Evolutionary conservation across 2,888 invertebrate species (phyloP).

Genomic region (Harpalus rufipes): DNA sequence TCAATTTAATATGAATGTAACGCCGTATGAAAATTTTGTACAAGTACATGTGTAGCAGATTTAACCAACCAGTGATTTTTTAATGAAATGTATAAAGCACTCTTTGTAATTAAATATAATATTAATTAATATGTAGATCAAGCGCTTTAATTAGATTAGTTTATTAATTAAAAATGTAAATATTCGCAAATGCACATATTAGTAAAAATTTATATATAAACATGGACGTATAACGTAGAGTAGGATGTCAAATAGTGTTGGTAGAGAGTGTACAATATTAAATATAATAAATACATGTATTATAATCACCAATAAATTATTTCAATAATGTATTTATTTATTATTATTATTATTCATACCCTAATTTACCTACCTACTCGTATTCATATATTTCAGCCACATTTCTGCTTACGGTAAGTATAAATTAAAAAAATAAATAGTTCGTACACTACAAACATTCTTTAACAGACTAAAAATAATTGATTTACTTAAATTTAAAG

Average conservation of each 20-base stretch:
- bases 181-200: constrained; percentile 55
- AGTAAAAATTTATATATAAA: constrained; percentile 60
- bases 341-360: background rate
- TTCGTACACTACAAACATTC: no score
- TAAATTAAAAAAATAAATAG: no score
- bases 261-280: constrained; percentile 55
- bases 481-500: no score
- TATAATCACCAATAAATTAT: constrained; percentile 64
- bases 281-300: constrained; percentile 56
- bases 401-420: background rate
- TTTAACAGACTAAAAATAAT: no score
- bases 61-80: constrained; percentile 17
- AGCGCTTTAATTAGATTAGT: constrained; percentile 63
- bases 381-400: no score
- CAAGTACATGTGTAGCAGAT: constrained; percentile 2
- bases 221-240: constrained; percentile 39
- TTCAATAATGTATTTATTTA: constrained; percentile 30
- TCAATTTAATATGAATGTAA: no score
- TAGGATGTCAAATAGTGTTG: constrained; percentile 34
- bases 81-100: constrained; percentile 32
- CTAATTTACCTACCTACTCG: no score
- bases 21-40: constrained; percentile 2
- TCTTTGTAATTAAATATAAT: constrained; percentile 34
- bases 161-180: constrained; percentile 56
- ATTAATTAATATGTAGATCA: constrained; percentile 58